Base-by-base conservation (phyloP, 64 coral and sea anemone species). In the Astreopora myriophthalma region DNA sequence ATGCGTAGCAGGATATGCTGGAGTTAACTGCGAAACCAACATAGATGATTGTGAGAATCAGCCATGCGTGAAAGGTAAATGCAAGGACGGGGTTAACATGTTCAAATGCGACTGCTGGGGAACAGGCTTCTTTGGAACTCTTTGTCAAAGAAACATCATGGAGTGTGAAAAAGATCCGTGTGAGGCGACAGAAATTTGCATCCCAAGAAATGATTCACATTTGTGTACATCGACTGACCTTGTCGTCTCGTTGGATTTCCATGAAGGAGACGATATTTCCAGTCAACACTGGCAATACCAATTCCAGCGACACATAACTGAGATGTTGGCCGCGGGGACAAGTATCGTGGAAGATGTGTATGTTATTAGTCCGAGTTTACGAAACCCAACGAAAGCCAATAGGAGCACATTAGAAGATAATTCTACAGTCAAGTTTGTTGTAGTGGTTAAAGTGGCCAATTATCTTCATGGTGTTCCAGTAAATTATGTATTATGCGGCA, bases 51-150 rank as follows among this genome's bases (percentile, higher is more conserved):
- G 95, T 31, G 31, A 48, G 29, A 19, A 7, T 2, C n/a, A 75
- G 6, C 38, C 60, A 1, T 96, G 95, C 48, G 24, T 11, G 3
- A 34, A 34, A 1, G 91, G 95, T 1, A 35, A 14, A 14, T 96
- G 95, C 17, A 71, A 75, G 3, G 95, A 96, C 81, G 80, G 87
- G 2, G 58, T 93, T 48, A 69, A 83, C 49, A 55, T 5, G 1
- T 96, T 96, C 62, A 87, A n/a, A 9, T 96, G 95, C 28, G 4
- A 69, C 20, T 96, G 95, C n/a, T 46, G 16, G 30, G 73, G 89
- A 22, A 28, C 57, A 11, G 87, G 74, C 5, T 96, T 73, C 37
- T 80, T 32, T 20, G 95, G 95, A 9, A 71, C 91, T 48, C 86
- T 42, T 28, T 96, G 95, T 86, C 87, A 94, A 31, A 33, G 95